Evolutionary conservation across 2,888 invertebrate genomes (phyloP).

Genomic region (Sminthurides aquaticus): DNA sequence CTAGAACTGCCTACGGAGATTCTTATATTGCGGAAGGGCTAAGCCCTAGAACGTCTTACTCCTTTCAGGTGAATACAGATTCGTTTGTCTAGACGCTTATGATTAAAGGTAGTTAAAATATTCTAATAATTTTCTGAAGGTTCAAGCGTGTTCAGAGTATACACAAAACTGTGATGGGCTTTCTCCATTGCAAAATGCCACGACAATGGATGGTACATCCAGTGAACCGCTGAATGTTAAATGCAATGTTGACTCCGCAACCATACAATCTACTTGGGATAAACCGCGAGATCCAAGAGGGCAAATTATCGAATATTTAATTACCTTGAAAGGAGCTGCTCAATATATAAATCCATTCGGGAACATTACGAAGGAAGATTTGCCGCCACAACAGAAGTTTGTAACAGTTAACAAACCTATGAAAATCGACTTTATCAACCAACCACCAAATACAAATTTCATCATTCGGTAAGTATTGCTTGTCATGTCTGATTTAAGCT

Average conservation of each 20-base stretch:
- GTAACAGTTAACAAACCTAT: constrained; percentile 51
- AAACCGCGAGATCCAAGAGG: constrained; percentile 68
- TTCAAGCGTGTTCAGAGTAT: constrained; percentile 71
- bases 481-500: constrained; percentile 3
- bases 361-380: constrained; percentile 51
- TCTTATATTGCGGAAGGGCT: constrained; percentile 72
- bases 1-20: constrained; percentile 48
- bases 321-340: constrained; percentile 54
- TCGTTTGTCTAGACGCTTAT: not conserved
- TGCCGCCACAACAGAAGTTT: constrained; percentile 56
- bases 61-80: constrained; percentile 57
- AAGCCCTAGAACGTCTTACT: constrained; percentile 69
- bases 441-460: constrained; percentile 76
- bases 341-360: constrained; percentile 54
- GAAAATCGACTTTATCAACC: constrained; percentile 58
- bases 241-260: constrained; percentile 53
- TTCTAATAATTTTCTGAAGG: constrained; percentile 44
- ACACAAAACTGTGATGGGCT: constrained; percentile 67
- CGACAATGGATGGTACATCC: constrained; percentile 73
- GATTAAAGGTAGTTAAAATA: not conserved
- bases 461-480: constrained; percentile 52
- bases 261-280: constrained; percentile 64
- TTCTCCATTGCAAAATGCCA: constrained; percentile 69
- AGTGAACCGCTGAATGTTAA: constrained; percentile 63
- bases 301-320: constrained; percentile 68